Evolutionary conservation across 2,113 vertebrate species (phyloP), one percentile per base, ranked within the genome.

Genomic region (Myocastor coypus): DNA sequence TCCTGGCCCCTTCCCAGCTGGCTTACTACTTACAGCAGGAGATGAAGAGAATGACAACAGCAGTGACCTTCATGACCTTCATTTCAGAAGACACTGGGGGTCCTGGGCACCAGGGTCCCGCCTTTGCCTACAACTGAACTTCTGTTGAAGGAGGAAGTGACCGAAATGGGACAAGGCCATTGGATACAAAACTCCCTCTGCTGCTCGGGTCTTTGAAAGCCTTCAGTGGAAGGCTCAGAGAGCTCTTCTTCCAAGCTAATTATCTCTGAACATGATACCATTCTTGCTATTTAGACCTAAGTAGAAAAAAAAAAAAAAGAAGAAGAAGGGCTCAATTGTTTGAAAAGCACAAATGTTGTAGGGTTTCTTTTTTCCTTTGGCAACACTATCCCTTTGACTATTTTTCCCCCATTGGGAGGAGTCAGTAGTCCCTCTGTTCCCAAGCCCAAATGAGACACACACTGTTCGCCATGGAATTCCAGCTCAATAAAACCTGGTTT

Each of bases 1-100:
- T 14, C 52, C 14, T 0, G 2, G 28, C 22, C 7, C 82, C 10
- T 22, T 4, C 42, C 37, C 34, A 8, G 7, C 30, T 13, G 61
- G 73, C 32, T 42, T 28, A 0, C 46, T 42, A 95, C 97, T 95
- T 66, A 97, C 75, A 16, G 80, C 91, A 96, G 77, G 91, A 92
- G 80, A 66, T 3, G 6, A 96, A 63, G 89, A 95, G 9, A 17
- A 75, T 0, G 2, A 95, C 42, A n/a, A 91, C 0, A 0, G 73
- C 42, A 2, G 82, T 24, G 75, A 46, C n/a, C 91, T 94, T 97
- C 96, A 96, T 24, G 75, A 46, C n/a, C 91, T 94, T 97, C 96
- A 96, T 96, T 75, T 42, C 73, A 0, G 0, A 81, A 61, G 78
- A 77, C 73, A 63, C 28, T 40, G 73, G 19, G 5, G 13, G 84